Evolutionary conservation across 2,888 invertebrate genomes (phyloP), one percentile per base, ranked within the genome.

Genomic region (Onchidella celtica): DNA sequence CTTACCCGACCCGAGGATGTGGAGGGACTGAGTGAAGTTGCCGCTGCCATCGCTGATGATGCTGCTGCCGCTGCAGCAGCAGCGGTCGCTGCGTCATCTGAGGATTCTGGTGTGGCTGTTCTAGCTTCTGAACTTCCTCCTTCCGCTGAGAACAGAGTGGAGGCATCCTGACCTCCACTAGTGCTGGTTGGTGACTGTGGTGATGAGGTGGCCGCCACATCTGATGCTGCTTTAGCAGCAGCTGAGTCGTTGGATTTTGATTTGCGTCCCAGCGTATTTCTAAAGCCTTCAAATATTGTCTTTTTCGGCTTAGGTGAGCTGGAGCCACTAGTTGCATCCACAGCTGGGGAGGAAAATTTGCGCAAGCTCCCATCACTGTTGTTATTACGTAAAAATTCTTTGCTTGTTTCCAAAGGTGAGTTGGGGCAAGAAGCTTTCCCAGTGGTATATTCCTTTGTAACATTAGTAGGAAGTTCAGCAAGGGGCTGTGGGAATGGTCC

Each of bases 221-320:
- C 69, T 2, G 68, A 29, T 29, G n/a, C 11, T 24, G 59, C 38
- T 40, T 21, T 61, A 27, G 57, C 34, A 38, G 40, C 38, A 63
- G 59, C 65, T 40, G 69, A 34, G 69, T 73, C 72, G 27, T 14
- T 83, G 36, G 65, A 68, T 32, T 94, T 94, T 87, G 95, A 94
- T 88, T 95, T 93, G 78, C 93, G 93, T 83, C 94, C 94, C 85
- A 95, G 92, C 6, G 95, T 95, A 92, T 95, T 95, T 85, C 94
- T 94, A 92, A 95, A 95, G 87, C 95, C 95, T 88, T 95, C 95
- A 90, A 95, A 95, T 89, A 95, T 94, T 87, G 92, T 92, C 82
- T 92, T 91, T 85, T 94, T 94, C 87, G 94, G 94, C 88, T 94
- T 94, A 66, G 94, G 94, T 36, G 84, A 82, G 38, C 73, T 70